A percentile compares a stretch with the other conserved stretches of the same genome.
phyloP scores from a whole-genome alignment of 2,888 invertebrate genomes.

The Nomada ruficornis region DNA sequence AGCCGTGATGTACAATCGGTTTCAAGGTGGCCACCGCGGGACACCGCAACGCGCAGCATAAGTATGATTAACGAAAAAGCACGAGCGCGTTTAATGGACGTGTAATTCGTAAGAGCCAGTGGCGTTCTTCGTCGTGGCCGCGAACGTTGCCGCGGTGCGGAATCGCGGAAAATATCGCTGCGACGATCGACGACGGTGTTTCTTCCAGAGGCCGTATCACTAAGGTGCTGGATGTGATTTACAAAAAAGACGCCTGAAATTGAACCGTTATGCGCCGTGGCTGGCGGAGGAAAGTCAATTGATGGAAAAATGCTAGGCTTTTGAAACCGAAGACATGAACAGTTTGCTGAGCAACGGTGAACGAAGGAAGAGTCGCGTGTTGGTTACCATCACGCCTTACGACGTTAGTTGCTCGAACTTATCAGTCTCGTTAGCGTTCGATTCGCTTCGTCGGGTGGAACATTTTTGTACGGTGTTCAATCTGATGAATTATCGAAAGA shows the following conservation, averaged over 20 bases:
- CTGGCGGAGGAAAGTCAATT: constrained; percentile 35
- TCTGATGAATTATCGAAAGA: background rate
- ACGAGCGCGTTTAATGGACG: background rate
- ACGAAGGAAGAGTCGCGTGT: constrained; percentile 64
- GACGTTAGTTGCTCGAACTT: constrained; percentile 73
- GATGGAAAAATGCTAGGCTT: constrained; percentile 37
- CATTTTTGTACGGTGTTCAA: background rate
- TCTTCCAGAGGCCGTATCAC: constrained; percentile 1
- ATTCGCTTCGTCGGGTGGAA: background rate
- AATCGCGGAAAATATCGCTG: constrained; percentile 1
- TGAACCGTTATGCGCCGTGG: constrained; percentile 14
- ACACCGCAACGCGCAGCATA: constrained; percentile 49
- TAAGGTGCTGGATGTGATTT: constrained; percentile 22
- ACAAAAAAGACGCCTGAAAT: background rate
- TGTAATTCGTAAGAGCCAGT: constrained; percentile 12
- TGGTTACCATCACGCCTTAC: constrained; percentile 80
- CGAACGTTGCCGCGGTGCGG: background rate
- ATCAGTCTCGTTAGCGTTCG: constrained; percentile 7
- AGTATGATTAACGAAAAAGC: constrained; percentile 46
- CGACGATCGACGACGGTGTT: background rate
- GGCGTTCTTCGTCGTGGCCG: background rate
- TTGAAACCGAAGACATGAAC: constrained; percentile 63
- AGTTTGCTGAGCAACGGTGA: constrained; percentile 43
- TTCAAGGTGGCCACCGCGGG: constrained; percentile 57
- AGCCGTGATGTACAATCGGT: constrained; percentile 60